Evolutionary conservation across 2,113 vertebrate genomes (phyloP).

Genomic region (Lycaon pictus): DNA sequence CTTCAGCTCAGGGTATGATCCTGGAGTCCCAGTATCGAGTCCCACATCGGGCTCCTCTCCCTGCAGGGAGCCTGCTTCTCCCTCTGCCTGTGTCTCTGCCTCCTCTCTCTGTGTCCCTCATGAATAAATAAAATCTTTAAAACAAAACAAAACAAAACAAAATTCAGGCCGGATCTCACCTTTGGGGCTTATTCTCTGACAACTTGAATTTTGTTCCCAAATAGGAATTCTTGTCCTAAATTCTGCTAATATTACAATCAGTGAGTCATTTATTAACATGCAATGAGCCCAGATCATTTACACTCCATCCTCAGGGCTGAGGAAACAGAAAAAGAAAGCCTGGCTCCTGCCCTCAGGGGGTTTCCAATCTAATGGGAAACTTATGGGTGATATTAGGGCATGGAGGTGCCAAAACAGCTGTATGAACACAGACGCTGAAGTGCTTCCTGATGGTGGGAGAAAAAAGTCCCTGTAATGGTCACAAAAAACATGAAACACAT

Average conservation of each 20-base stretch:
- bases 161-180: slow-evolving; percentile 1
- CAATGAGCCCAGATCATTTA: background rate
- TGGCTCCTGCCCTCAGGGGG: background rate
- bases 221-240: background rate
- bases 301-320: background rate
- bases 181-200: background rate
- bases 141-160: too few relatives aligned
- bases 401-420: background rate
- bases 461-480: background rate
- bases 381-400: background rate
- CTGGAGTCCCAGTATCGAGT: too few relatives aligned
- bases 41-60: too few relatives aligned
- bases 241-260: background rate
- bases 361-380: background rate
- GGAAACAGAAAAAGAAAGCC: background rate
- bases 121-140: too few relatives aligned
- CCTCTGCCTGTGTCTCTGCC: too few relatives aligned
- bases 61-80: too few relatives aligned
- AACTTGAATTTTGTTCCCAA: background rate
- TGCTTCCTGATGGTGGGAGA: background rate
- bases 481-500: background rate
- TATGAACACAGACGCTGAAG: background rate
- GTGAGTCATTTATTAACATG: background rate
- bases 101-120: too few relatives aligned
- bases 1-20: too few relatives aligned